Percentiles rank a stretch among this genome's conserved stretches.
Conservation (phyloP, 64 coral and sea anemone species). For the Montipora foliosa region DNA sequence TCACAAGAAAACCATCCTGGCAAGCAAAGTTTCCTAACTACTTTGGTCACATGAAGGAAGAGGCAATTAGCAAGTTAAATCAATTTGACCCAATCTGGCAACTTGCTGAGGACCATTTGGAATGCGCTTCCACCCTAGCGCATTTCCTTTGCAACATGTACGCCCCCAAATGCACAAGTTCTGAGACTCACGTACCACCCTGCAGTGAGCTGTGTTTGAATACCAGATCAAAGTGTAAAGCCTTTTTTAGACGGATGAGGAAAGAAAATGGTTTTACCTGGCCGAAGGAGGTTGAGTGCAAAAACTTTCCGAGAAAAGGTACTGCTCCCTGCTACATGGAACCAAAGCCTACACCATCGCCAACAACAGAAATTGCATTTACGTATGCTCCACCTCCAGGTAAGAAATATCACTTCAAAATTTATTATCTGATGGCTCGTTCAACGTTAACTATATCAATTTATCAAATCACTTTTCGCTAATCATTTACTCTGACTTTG, state of each 20-base stretch:
- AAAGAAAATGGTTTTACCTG: background rate
- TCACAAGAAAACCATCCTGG: background rate
- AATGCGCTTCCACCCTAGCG: constrained; percentile 9
- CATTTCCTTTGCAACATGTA: constrained; percentile 49
- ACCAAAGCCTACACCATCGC: too few species aligned
- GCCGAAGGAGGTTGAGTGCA: background rate
- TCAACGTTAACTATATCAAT: background rate
- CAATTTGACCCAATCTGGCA: background rate
- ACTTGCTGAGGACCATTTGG: background rate
- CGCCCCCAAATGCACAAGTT: constrained; percentile 1
- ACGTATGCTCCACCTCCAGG: background rate
- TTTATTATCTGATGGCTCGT: background rate
- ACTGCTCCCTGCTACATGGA: background rate
- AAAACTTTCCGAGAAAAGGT: constrained; percentile 5
- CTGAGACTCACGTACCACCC: background rate
- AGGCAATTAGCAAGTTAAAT: background rate
- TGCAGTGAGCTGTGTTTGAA: constrained; percentile 11
- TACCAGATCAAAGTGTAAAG: background rate
- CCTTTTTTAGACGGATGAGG: background rate
- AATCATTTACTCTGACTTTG: too few species aligned
- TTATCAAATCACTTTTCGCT: too few species aligned
- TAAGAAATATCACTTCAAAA: background rate
- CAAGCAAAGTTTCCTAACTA: constrained; percentile 31
- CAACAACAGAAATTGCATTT: background rate
- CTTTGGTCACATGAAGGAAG: constrained; percentile 38